These are phyloP conservation scores for Zoanthus sociatus DNA, from an alignment of 92 coral and sea anemone species.

Conservation along the genomic window DNA sequence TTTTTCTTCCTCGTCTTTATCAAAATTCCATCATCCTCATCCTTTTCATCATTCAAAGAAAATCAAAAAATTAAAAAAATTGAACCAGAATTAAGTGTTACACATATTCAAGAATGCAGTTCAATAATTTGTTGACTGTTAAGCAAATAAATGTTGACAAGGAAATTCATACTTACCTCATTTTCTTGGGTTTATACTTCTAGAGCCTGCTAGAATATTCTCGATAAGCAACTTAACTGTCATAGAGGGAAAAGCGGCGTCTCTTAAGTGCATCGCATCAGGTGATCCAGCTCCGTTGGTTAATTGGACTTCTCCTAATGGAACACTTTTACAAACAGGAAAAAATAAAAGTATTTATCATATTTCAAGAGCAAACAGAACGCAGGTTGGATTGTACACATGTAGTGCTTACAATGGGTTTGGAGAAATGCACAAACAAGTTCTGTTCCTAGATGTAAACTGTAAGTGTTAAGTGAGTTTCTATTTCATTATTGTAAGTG, in stretches of 20 bases:
- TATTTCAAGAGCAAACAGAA: neutral
- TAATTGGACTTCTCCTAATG: constrained; percentile 12
- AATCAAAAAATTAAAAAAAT: too few species aligned
- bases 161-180: neutral
- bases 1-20: neutral
- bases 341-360: neutral
- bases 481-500: too few species aligned
- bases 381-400: constrained; percentile 15
- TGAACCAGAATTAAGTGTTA: neutral
- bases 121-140: too few species aligned
- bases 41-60: neutral
- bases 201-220: constrained; percentile 21
- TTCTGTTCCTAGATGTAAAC: neutral
- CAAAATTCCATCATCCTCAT: neutral
- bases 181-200: neutral
- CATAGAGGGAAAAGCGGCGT: neutral
- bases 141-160: too few species aligned
- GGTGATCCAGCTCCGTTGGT: constrained; percentile 6
- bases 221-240: neutral
- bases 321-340: neutral
- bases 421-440: constrained; percentile 4
- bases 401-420: constrained; percentile 34
- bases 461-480: constrained; percentile 10
- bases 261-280: neutral
- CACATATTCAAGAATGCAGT: neutral